Evolutionary conservation across 2,888 invertebrate genomes (phyloP).

Genomic region (Lasioglossum malachurum): DNA sequence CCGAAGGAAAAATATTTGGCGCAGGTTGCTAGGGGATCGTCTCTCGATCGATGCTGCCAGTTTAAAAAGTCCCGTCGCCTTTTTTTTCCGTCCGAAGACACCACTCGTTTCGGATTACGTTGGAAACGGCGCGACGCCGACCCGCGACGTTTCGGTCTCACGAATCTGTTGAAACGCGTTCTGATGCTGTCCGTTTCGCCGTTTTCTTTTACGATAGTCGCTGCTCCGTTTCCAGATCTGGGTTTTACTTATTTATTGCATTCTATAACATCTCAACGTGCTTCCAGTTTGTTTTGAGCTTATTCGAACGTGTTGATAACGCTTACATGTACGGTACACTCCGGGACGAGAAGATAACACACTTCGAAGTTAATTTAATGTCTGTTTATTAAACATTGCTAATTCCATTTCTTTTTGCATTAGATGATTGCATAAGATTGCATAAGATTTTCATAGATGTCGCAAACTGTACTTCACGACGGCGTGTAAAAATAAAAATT

Average conservation of each 20-base stretch:
- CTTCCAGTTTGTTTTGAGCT: neutral
- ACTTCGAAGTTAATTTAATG: too few relatives aligned
- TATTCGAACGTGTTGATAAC: neutral
- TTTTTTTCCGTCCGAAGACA: constrained; percentile 16
- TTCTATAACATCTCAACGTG: neutral
- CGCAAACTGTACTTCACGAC: too few relatives aligned
- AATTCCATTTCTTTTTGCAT: too few relatives aligned
- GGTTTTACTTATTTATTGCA: neutral
- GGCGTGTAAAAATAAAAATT: too few relatives aligned
- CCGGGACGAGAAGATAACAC: too few relatives aligned
- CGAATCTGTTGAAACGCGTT: neutral
- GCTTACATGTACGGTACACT: neutral
- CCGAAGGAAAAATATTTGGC: constrained; percentile 70
- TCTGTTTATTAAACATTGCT: too few relatives aligned
- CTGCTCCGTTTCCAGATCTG: neutral
- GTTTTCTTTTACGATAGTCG: neutral
- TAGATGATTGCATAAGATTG: too few relatives aligned
- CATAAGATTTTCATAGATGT: too few relatives aligned
- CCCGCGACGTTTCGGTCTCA: neutral
- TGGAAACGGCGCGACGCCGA: neutral
- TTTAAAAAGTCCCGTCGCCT: constrained; percentile 31
- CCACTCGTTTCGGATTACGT: constrained; percentile 31
- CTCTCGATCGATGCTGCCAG: constrained; percentile 53
- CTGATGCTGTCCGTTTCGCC: neutral
- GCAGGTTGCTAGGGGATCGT: constrained; percentile 41